Conservation (phyloP, 2,113 vertebrate genomes). For the Oreamnos americanus region DNA sequence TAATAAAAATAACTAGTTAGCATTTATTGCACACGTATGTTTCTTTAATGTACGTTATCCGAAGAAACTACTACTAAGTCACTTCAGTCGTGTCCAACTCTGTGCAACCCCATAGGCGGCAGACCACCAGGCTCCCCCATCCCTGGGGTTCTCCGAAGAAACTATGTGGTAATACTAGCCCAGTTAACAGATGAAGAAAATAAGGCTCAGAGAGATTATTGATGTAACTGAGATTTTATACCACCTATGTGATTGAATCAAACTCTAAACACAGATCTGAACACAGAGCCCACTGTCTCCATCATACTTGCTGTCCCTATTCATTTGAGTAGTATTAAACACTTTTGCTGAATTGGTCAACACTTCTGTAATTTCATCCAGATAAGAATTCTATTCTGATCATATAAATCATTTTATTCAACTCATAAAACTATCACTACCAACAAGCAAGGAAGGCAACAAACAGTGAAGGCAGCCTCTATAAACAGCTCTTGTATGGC, state of each 20-base stretch:
- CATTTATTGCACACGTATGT: not conserved
- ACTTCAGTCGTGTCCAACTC: no score
- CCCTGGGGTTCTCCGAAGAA: not conserved
- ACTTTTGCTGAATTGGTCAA: not conserved
- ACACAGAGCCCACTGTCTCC: not conserved
- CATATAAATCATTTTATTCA: not conserved
- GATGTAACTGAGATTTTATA: conserved; percentile 2
- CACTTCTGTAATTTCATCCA: not conserved
- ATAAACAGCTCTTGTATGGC: not conserved
- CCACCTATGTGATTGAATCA: not conserved
- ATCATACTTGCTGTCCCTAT: not conserved
- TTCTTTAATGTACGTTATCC: not conserved
- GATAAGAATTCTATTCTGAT: conserved; percentile 22
- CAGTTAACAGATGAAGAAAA: not conserved
- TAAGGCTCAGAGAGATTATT: not conserved
- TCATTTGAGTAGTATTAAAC: not conserved
- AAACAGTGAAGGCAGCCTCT: not conserved
- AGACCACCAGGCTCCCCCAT: no score
- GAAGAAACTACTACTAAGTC: not conserved
- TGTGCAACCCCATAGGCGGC: no score
- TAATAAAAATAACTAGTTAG: not conserved
- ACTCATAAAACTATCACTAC: not conserved
- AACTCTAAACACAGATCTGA: not conserved
- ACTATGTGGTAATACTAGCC: not conserved
- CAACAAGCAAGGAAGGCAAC: not conserved